phyloP scores from a whole-genome alignment of 1,140 invertebrate species.

The Trachymyrmex cornetzi region DNA sequence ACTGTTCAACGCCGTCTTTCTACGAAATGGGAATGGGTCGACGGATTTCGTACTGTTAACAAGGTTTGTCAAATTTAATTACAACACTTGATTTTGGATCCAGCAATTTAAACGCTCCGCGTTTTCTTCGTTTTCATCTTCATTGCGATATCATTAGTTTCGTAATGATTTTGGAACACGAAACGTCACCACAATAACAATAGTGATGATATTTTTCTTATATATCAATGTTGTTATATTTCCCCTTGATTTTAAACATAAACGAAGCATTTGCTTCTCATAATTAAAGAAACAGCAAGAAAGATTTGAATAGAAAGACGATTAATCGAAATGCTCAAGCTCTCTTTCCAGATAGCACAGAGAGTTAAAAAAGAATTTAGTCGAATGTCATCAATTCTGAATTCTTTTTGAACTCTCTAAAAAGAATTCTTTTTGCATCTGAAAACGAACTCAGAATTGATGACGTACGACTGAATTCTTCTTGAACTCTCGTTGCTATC shows the following conservation, averaged over 20 bases:
- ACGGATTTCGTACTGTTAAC: conserved; percentile 32
- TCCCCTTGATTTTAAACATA: not conserved
- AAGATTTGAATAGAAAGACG: not conserved
- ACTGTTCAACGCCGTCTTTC: conserved; percentile 17
- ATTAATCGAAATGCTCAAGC: not conserved
- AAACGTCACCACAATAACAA: not conserved
- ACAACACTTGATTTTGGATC: conserved; percentile 46
- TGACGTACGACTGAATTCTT: no score
- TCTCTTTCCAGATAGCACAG: not conserved
- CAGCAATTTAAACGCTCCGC: conserved; percentile 40
- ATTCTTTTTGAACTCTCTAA: no score
- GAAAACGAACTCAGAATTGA: no score
- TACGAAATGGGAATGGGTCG: not conserved
- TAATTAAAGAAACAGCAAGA: not conserved
- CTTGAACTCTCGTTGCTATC: no score
- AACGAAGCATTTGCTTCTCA: not conserved
- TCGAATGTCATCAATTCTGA: no score
- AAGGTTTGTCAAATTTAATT: conserved; percentile 70
- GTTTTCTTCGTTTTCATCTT: conserved; percentile 20
- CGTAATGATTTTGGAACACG: not conserved
- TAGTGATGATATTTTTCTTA: not conserved
- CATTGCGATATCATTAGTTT: conserved; percentile 35
- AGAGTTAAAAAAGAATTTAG: no score
- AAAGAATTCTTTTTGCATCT: no score
- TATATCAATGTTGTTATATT: not conserved